Percentiles rank a stretch among this genome's conserved stretches.
Evolutionary conservation across 2,113 vertebrate genomes (phyloP).

Genomic region (Psettodes erumei): DNA sequence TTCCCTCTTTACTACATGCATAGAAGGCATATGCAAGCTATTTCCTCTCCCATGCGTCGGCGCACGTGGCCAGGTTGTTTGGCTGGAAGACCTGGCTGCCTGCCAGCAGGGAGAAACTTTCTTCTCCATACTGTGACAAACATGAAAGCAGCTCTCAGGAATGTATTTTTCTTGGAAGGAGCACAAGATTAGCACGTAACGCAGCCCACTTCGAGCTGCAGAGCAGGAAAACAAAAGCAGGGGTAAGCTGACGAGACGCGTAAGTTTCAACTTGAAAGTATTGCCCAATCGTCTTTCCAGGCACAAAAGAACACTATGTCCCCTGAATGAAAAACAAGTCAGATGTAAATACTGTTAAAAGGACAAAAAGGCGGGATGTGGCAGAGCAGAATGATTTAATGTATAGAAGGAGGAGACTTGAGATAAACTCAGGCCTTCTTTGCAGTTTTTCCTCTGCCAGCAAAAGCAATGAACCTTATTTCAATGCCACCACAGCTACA

Average conservation of each 20-base stretch:
- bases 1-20: conserved; percentile 45
- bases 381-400: conserved; percentile 22
- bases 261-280: conserved; percentile 50
- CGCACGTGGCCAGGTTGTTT: conserved; percentile 65
- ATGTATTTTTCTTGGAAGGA: conserved; percentile 76
- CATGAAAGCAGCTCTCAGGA: conserved; percentile 72
- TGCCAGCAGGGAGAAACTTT: conserved; percentile 60
- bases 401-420: conserved; percentile 8
- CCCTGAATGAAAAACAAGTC: conserved; percentile 40
- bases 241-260: conserved; percentile 56
- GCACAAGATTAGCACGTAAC: conserved; percentile 67
- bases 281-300: conserved; percentile 58
- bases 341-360: conserved; percentile 25
- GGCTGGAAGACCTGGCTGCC: conserved; percentile 51
- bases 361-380: neutral
- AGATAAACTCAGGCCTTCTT: neutral
- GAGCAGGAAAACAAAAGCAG: conserved; percentile 63
- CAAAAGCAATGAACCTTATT: neutral
- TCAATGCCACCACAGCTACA: neutral
- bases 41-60: conserved; percentile 25
- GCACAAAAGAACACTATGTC: conserved; percentile 69
- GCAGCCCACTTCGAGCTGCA: conserved; percentile 52
- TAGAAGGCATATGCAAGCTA: conserved; percentile 32
- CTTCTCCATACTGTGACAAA: conserved; percentile 71
- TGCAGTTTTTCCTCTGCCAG: neutral